Evolutionary conservation across 64 coral and sea anemone species (phyloP), one percentile per base, ranked within the genome.

Genomic region (Montipora cactus): DNA sequence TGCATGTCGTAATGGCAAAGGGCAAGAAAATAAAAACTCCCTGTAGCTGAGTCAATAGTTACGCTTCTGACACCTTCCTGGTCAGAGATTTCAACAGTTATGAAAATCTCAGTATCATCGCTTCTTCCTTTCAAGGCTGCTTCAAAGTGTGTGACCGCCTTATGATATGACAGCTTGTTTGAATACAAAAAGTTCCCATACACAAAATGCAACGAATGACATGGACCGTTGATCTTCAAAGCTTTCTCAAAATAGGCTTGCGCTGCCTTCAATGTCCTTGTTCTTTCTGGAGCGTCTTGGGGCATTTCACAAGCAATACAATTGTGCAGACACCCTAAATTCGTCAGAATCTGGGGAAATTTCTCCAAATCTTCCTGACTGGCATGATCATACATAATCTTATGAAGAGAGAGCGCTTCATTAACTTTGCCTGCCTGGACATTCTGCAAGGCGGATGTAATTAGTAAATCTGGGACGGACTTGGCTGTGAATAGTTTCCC

Each of bases 171-270:
- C 74, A 76, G 25, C 0, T 76, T 76, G 74, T 76, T 76, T 7
- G 74, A 76, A 76, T 76, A 67, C 81, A 84, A 23, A 84, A 84
- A 84, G 46, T 68, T 84, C 15, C 81, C 59, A 47, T 84, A 84
- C 23, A 68, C 66, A 84, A 84, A 84, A 47, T 84, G 59, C 57
- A 84, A 66, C 6, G 57, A 28, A 66, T 61, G 52, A 44, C 57
- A 84, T 37, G 81, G 55, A 25, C 66, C 66, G 13, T 68, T 84
- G 59, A 84, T 47, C 58, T 45, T n/a, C 23, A 84, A 18, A 15
- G 81, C 55, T 68, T 84, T 68, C 16, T 84, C 81, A 67, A 84
- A 84, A 68, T 84, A 84, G 20, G 57, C 25, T 66, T 66, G 58
- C 7, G 81, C 81, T 13, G 8, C 25, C 19, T 66, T 84, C 12